phyloP scores from a whole-genome alignment of 2,888 invertebrate species.

The Mythimna pallens region DNA sequence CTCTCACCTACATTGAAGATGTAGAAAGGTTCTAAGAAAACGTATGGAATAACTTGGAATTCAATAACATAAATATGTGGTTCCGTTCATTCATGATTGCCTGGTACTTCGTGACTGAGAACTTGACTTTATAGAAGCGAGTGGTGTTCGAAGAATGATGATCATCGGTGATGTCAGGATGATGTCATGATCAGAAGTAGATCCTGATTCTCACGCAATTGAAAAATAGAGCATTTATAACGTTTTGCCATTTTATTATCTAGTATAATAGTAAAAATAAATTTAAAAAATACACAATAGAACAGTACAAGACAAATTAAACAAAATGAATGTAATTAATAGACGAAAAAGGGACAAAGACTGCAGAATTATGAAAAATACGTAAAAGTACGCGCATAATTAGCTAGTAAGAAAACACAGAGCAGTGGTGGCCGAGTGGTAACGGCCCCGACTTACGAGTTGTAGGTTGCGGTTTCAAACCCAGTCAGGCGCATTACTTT shows the following conservation, averaged over 20 bases:
- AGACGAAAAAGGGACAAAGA: too few relatives aligned
- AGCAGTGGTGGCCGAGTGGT: too few relatives aligned
- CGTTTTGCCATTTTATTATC: neutral
- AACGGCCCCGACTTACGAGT: too few relatives aligned
- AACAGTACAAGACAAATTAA: too few relatives aligned
- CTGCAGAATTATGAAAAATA: too few relatives aligned
- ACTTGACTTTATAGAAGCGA: slow-evolving; percentile 5
- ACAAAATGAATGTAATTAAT: too few relatives aligned
- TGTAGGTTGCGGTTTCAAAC: too few relatives aligned
- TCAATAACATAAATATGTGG: slow-evolving; percentile 37
- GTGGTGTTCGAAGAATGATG: slow-evolving; percentile 10
- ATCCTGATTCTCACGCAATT: slow-evolving; percentile 24
- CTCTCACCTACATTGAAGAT: slow-evolving; percentile 50
- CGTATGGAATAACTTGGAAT: slow-evolving; percentile 20
- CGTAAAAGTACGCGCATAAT: too few relatives aligned
- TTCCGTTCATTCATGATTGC: slow-evolving; percentile 15
- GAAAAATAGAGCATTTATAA: slow-evolving; percentile 1
- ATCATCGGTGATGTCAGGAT: slow-evolving; percentile 34
- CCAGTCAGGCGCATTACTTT: too few relatives aligned
- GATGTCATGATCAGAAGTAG: slow-evolving; percentile 27
- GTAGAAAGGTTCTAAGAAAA: slow-evolving; percentile 33
- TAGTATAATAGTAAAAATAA: too few relatives aligned
- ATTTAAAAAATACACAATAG: too few relatives aligned
- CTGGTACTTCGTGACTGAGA: slow-evolving; percentile 37
- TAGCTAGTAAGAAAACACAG: too few relatives aligned